Evolutionary conservation across 2,888 invertebrate genomes (phyloP), one percentile per base, ranked within the genome.

Genomic region (Camponotus fellah): DNA sequence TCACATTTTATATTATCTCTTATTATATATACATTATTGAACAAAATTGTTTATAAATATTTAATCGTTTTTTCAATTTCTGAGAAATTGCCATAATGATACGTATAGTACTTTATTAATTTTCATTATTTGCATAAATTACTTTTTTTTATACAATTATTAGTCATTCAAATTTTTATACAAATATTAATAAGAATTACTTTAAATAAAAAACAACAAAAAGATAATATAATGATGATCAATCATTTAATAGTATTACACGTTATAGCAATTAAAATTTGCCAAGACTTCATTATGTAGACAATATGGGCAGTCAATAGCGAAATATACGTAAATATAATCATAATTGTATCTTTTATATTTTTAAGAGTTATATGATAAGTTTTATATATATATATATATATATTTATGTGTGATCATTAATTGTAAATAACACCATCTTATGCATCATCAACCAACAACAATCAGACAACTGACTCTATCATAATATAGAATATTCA

Each of bases 21-120:
- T 14, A n/a, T 53, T 53, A 12, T 53, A 26, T 46, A 21, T 14
- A 53, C 12, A n/a, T 53, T 49, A 69, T 34, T 34, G 26, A 53
- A 69, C 34, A 53, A 53, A 69, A 34, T 69, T 0, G 34, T 68
- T 14, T 14, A 58, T 58, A 76, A 76, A 49, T 76, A 76, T 66
- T 76, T 56, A 12, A 76, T 56, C n/a, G 17, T 12, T 53, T 64
- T 21, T 32, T 34, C 26, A 66, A 66, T 66, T 26, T 37, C 12
- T 53, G 37, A 40, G n/a, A 66, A 49, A 65, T 37, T 46, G n/a
- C 0, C 32, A 14, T 65, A 53, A n/a, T 6, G 14, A 65, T 14
- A 32, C 17, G n/a, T 26, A 14, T 53, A 34, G 5, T 3, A 46
- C 46, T 46, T 5, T 43, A 0, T 32, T 12, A 46, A 21, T 75